phyloP scores from a whole-genome alignment of 2,797 vertebrate species.

The Spatula clypeata region DNA sequence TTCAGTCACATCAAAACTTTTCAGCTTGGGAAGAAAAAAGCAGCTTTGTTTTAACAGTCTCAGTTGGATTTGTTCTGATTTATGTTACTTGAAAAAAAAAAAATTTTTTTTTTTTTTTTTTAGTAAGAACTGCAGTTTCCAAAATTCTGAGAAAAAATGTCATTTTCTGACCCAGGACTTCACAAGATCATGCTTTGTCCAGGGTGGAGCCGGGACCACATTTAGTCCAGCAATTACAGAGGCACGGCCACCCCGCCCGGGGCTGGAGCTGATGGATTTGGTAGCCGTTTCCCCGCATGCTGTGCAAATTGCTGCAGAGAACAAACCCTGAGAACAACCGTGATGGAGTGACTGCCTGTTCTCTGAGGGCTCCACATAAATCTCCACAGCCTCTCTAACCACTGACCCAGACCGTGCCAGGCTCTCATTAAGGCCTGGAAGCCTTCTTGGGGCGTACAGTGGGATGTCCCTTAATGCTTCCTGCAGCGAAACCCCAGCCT shows the following conservation, averaged over 20 bases:
- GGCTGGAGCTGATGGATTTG: conserved; percentile 8
- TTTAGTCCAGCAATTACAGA: neutral
- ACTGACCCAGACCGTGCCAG: neutral
- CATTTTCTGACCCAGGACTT: neutral
- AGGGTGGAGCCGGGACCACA: neutral
- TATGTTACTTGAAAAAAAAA: neutral
- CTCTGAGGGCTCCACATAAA: conserved; percentile 4
- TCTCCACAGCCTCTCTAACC: neutral
- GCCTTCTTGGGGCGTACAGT: neutral
- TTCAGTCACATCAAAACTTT: conserved; percentile 33
- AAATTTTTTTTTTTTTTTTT: neutral
- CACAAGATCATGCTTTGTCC: neutral
- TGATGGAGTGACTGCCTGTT: conserved; percentile 6
- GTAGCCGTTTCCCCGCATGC: neutral
- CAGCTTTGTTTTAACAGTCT: conserved; percentile 27
- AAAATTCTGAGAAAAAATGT: neutral
- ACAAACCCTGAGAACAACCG: neutral
- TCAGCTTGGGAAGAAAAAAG: conserved; percentile 11
- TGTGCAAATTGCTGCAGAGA: neutral
- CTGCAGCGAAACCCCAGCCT: neutral
- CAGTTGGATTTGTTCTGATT: conserved; percentile 13
- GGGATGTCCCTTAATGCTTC: neutral
- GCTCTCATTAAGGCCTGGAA: conserved; percentile 24
- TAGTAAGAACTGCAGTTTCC: neutral
- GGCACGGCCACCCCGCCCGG: accelerated